phyloP scores from a whole-genome alignment of 1,140 invertebrate genomes.

The Condylostylus longicornis region DNA sequence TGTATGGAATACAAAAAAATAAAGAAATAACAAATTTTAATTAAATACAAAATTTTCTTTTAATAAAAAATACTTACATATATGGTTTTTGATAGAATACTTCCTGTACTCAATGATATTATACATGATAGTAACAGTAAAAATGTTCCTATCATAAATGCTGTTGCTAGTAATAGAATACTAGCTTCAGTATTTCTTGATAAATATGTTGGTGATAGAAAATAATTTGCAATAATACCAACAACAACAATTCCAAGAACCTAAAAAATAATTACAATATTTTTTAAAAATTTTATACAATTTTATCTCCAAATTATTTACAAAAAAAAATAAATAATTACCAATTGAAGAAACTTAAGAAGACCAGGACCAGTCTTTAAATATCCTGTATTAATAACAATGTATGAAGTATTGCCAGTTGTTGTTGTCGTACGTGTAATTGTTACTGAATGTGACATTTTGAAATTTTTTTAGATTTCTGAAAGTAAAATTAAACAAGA shows the following conservation, averaged over 20 bases:
- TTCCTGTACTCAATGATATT: constrained; percentile 56
- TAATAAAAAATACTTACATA: constrained; percentile 51
- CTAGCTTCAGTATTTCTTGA: no score
- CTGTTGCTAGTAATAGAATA: constrained; percentile 34
- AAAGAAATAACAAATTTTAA: not conserved
- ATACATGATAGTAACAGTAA: constrained; percentile 56
- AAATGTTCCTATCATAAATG: constrained; percentile 63
- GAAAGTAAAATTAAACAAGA: no score
- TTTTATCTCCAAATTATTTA: not conserved
- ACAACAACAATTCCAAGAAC: constrained; percentile 55
- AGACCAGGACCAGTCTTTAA: constrained; percentile 53
- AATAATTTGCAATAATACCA: constrained; percentile 48
- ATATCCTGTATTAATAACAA: constrained; percentile 61
- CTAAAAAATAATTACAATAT: constrained; percentile 36
- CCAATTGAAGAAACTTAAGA: constrained; percentile 57
- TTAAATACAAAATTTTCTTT: not conserved
- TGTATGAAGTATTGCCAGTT: constrained; percentile 51
- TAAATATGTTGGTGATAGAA: no score
- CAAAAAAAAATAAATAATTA: constrained; percentile 36
- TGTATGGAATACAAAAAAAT: no score
- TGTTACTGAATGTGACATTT: constrained; percentile 70
- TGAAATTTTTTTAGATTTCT: no score
- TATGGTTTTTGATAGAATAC: constrained; percentile 66
- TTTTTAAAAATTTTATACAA: not conserved
- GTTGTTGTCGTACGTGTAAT: constrained; percentile 71